Base-by-base conservation (phyloP, 1,140 invertebrate species). In the Diploscapter pachys region DNA sequence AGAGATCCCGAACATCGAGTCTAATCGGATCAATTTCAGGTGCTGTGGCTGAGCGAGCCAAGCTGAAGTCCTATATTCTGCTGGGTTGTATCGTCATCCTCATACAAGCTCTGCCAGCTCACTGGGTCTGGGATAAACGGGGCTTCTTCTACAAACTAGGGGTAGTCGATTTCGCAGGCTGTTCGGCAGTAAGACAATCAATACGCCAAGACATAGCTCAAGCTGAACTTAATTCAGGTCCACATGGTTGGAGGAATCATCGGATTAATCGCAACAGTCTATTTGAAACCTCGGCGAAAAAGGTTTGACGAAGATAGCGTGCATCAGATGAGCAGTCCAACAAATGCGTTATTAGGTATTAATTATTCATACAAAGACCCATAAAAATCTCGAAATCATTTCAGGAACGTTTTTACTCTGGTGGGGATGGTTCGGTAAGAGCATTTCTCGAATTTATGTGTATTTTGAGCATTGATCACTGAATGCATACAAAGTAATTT, bases 51-150 rank as follows among this genome's bases (percentile, higher is more conserved):
- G 86, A 87, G 77, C 67, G 92, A 78, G 93, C 92, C 80, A 93
- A 93, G 83, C 93, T 94, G 83, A 92, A 92, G 81, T 92, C 93
- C 0, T 95, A 95, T 81, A 93, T 93, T 79, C 72, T 95, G 3
- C 94, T 94, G 85, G 94, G 93, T 4, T 90, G 93, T 63, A 81
- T 94, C 2, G 95, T 95, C 80, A 95, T 93, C 0, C 87, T 92
- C 0, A 92, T 96, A 2, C 96, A 96, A 85, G 95, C 93, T 82
- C 89, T 96, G 72, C 94, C 94, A 0, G 93, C 92, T 11, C 92
- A 93, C n/a, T 94, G 92, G 92, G 89, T 93, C 62, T 94, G 92
- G 93, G 91, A 92, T 2, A 89, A 92, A 64, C 91, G 93, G 78
- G 93, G 93, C 4, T 94, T 94, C 82, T 87, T 94, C 2, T 91